Evolutionary conservation across 2,113 vertebrate genomes (phyloP).

Genomic region (Zosterops japonicus): DNA sequence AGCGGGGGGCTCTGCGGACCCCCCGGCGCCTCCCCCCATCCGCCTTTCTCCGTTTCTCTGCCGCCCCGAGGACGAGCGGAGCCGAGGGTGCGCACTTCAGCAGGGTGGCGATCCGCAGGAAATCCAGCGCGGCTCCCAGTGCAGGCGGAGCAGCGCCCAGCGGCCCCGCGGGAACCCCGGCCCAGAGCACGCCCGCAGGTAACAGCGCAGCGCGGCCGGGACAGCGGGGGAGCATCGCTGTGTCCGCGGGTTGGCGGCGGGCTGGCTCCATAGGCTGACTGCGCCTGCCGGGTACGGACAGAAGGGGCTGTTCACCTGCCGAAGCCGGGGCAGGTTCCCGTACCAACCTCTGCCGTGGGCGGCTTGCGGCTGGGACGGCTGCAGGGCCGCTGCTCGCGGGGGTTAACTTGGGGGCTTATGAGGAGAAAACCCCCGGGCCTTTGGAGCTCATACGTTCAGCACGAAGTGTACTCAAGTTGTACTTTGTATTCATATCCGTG

Average conservation of each 20-base stretch:
- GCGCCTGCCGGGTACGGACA: fast-evolving
- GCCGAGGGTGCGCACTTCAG: neutral
- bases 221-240: fast-evolving
- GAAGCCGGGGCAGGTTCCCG: fast-evolving
- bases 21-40: neutral
- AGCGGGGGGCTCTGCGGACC: neutral
- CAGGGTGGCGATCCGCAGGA: constrained; percentile 42
- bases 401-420: too few relatives aligned
- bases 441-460: fast-evolving
- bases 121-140: neutral
- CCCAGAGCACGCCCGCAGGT: neutral
- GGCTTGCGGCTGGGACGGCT: neutral
- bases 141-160: neutral
- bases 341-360: fast-evolving
- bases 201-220: neutral
- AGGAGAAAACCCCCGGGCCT: neutral
- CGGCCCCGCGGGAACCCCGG: neutral
- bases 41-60: neutral
- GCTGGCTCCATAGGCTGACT: fast-evolving
- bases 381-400: too few relatives aligned
- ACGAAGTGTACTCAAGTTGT: fast-evolving
- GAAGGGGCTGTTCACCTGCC: neutral
- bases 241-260: fast-evolving
- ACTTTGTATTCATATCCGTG: neutral
- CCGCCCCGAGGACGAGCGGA: neutral